These are phyloP conservation scores for Leptocoma aspasia DNA, from an alignment of 2,113 vertebrate genomes.

Conservation along the genomic window DNA sequence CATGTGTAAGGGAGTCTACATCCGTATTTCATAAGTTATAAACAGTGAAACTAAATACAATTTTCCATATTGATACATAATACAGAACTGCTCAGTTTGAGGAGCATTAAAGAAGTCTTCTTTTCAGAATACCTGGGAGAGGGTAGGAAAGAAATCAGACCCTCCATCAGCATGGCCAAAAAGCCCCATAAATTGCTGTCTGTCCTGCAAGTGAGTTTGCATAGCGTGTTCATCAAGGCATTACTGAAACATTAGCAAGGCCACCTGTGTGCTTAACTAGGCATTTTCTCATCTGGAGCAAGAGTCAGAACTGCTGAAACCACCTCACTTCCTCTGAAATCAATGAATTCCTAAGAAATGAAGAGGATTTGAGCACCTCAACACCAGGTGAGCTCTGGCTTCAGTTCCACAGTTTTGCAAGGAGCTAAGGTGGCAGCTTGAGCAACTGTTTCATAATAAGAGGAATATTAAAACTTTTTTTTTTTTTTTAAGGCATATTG, in stretches of 20 bases:
- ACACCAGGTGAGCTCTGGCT: not conserved
- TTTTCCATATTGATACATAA: not conserved
- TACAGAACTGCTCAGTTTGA: not conserved
- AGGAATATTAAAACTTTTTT: not conserved
- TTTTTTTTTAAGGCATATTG: not conserved
- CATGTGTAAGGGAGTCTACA: not conserved
- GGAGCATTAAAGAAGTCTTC: not conserved
- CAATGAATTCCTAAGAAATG: not conserved
- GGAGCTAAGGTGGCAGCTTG: not conserved
- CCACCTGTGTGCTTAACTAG: not conserved
- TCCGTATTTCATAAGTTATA: not conserved
- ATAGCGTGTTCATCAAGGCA: not conserved
- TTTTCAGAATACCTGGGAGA: not conserved
- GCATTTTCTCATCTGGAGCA: not conserved
- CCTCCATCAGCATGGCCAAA: not conserved
- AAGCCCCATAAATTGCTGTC: not conserved
- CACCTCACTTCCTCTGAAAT: not conserved
- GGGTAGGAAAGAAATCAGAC: not conserved
- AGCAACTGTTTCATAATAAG: not conserved
- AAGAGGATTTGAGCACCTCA: not conserved
- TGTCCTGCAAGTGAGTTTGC: not conserved
- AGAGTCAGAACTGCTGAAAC: not conserved
- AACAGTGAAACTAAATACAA: not conserved
- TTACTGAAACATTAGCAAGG: not conserved
- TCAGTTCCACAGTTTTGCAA: not conserved